These are phyloP conservation scores for Nemoura dubitans DNA, from an alignment of 2,888 invertebrate species.

Conservation along the genomic window DNA sequence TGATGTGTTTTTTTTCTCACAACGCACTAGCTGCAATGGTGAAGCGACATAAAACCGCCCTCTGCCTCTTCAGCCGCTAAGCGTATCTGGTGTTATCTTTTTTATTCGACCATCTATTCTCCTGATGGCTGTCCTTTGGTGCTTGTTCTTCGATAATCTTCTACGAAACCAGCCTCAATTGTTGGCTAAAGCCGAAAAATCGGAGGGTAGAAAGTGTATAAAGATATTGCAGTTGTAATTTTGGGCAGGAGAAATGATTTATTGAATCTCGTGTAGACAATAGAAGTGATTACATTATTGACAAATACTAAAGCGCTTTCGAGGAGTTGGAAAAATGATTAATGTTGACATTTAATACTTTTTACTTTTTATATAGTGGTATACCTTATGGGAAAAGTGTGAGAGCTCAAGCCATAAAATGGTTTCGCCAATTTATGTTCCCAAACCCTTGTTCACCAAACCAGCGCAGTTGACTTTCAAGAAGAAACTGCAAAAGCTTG, in stretches of 20 bases:
- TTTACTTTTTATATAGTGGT: not conserved
- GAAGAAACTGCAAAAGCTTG: too few relatives aligned
- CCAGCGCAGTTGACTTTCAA: too few relatives aligned
- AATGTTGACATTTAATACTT: not conserved
- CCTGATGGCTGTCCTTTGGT: slow-evolving; percentile 37
- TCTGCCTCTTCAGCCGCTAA: not conserved
- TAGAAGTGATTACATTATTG: slow-evolving; percentile 41
- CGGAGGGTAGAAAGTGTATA: not conserved
- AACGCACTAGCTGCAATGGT: not conserved
- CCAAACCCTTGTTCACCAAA: not conserved
- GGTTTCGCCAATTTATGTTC: not conserved
- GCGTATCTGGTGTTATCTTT: slow-evolving; percentile 33
- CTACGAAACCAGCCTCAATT: not conserved
- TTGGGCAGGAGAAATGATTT: slow-evolving; percentile 20
- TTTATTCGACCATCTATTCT: slow-evolving; percentile 33
- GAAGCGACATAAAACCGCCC: not conserved
- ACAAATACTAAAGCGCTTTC: slow-evolving; percentile 23
- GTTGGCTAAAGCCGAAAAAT: slow-evolving; percentile 9
- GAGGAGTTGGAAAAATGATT: not conserved
- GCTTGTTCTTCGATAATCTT: slow-evolving; percentile 31
- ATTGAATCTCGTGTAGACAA: slow-evolving; percentile 27
- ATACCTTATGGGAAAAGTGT: not conserved
- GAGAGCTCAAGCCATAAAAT: not conserved
- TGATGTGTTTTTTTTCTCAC: slow-evolving; percentile 37
- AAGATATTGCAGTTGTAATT: not conserved